phyloP scores from a whole-genome alignment of 2,888 invertebrate genomes.

The Caenorhabditis virilis region DNA sequence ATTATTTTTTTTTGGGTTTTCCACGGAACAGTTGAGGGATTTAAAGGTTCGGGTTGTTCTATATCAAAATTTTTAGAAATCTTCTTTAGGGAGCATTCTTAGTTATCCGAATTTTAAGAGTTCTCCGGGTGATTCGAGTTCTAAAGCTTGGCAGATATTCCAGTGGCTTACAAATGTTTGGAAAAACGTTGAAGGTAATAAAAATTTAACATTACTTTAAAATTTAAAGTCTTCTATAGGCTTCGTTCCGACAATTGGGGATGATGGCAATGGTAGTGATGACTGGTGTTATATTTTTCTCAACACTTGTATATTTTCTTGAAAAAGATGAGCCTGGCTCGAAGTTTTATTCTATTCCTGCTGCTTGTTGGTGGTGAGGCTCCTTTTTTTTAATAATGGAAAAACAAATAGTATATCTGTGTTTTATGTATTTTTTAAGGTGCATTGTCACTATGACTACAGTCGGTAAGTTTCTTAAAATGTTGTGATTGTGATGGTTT shows the following conservation, averaged over 20 bases:
- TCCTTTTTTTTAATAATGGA: not conserved
- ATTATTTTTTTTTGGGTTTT: slow-evolving; percentile 54
- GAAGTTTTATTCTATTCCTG: slow-evolving; percentile 61
- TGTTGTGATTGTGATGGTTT: slow-evolving; percentile 9
- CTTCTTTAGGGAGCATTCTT: slow-evolving; percentile 58
- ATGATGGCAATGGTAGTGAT: slow-evolving; percentile 67
- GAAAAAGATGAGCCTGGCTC: slow-evolving; percentile 64
- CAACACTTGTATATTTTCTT: slow-evolving; percentile 62
- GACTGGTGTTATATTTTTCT: slow-evolving; percentile 66
- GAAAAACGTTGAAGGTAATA: slow-evolving; percentile 58
- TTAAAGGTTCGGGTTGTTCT: slow-evolving; percentile 44
- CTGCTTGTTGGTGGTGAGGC: slow-evolving; percentile 62
- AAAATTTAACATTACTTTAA: not conserved
- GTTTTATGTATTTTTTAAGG: no score
- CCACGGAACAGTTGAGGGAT: slow-evolving; percentile 61
- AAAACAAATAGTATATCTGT: no score
- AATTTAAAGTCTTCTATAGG: slow-evolving; percentile 21
- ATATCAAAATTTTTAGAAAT: not conserved
- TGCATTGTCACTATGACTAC: slow-evolving; percentile 64
- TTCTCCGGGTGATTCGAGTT: slow-evolving; percentile 64
- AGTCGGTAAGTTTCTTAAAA: slow-evolving; percentile 39
- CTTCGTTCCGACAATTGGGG: slow-evolving; percentile 57
- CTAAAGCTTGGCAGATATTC: slow-evolving; percentile 63
- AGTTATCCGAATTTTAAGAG: slow-evolving; percentile 63
- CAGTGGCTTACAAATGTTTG: slow-evolving; percentile 65